Percentiles rank a stretch among this genome's conserved stretches.
phyloP scores from a whole-genome alignment of 2,797 vertebrate genomes.

The Brachyrhaphis roseni region DNA sequence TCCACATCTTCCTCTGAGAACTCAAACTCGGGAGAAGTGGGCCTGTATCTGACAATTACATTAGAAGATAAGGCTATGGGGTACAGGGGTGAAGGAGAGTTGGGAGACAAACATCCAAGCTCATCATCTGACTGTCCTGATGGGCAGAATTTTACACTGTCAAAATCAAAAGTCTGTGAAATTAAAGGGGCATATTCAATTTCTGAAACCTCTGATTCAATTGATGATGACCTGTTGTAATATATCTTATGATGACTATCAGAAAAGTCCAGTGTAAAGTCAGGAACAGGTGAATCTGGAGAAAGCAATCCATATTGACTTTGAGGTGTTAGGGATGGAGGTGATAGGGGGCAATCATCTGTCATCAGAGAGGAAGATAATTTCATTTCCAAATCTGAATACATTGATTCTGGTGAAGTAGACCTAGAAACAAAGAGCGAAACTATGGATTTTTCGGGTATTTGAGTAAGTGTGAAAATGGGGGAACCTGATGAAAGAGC shows the following conservation, averaged over 20 bases:
- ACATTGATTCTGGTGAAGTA: constrained; percentile 56
- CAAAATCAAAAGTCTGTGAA: constrained; percentile 23
- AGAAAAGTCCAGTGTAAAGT: constrained; percentile 35
- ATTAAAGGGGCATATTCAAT: constrained; percentile 34
- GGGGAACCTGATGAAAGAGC: constrained; percentile 64
- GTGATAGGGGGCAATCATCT: constrained; percentile 34
- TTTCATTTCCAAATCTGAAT: constrained; percentile 47
- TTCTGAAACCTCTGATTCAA: constrained; percentile 54
- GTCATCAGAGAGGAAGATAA: neutral
- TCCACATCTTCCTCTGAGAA: constrained; percentile 44
- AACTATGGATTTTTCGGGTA: neutral
- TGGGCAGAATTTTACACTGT: constrained; percentile 39
- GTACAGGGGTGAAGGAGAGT: constrained; percentile 51
- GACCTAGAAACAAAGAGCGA: constrained; percentile 27
- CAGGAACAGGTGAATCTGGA: constrained; percentile 56
- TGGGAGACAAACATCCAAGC: constrained; percentile 39
- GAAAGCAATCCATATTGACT: constrained; percentile 34
- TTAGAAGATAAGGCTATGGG: neutral
- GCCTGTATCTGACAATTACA: constrained; percentile 15
- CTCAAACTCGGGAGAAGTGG: constrained; percentile 39
- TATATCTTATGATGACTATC: constrained; percentile 22
- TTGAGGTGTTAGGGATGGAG: constrained; percentile 22
- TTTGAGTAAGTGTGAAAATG: constrained; percentile 34
- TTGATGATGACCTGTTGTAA: constrained; percentile 45
- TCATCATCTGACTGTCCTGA: constrained; percentile 31